Conservation (phyloP, 2,113 vertebrate genomes). For the Sylvietta virens region DNA sequence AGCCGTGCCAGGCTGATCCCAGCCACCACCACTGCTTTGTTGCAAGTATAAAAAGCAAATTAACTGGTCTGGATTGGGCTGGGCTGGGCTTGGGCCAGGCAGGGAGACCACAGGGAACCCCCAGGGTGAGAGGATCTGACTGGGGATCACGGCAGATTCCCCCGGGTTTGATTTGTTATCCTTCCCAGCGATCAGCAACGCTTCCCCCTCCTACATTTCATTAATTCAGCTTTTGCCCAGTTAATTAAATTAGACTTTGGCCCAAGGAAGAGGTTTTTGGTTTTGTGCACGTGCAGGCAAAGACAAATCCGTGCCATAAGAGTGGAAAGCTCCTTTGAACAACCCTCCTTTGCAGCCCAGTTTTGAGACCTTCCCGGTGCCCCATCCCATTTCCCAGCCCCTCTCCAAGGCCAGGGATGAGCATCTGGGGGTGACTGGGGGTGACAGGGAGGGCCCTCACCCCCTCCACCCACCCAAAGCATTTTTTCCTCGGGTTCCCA, state of each 20-base stretch:
- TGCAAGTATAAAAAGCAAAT: not conserved
- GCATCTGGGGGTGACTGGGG: not conserved
- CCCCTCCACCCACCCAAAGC: not conserved
- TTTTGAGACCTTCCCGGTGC: not conserved
- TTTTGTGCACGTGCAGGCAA: not conserved
- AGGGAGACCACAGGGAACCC: not conserved
- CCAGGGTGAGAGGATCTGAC: not conserved
- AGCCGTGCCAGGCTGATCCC: not conserved
- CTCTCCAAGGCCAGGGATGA: not conserved
- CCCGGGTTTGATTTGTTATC: not conserved
- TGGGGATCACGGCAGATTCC: not conserved
- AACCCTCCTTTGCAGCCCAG: not conserved
- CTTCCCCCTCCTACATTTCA: not conserved
- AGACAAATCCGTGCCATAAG: not conserved
- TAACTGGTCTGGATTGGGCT: not conserved
- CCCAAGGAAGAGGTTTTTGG: not conserved
- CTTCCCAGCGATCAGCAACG: not conserved
- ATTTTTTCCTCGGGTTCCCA: constrained; percentile 32
- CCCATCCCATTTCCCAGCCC: not conserved
- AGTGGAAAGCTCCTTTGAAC: not conserved
- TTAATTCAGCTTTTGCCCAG: not conserved
- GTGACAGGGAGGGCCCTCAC: not conserved
- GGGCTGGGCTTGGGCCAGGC: not conserved
- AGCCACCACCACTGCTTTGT: not conserved
- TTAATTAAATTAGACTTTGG: constrained; percentile 3